Percentiles rank a stretch among this genome's conserved stretches.
Conservation (phyloP, 2,888 invertebrate genomes). For the Pristionchus exspectatus region DNA sequence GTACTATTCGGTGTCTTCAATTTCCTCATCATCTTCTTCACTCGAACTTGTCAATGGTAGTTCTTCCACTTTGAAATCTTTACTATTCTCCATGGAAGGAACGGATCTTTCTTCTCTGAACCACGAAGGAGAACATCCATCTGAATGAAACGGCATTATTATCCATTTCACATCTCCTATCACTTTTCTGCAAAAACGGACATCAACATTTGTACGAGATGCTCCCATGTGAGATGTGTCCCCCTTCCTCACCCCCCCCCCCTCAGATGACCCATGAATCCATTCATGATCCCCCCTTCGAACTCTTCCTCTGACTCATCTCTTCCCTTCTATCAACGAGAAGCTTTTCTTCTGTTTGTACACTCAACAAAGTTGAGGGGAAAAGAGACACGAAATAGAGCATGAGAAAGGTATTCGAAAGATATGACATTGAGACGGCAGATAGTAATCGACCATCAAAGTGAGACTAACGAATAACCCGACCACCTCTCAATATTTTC, state of each 20-base stretch:
- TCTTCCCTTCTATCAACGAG: constrained; percentile 23
- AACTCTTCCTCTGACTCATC: constrained; percentile 27
- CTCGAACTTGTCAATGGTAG: neutral
- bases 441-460: neutral
- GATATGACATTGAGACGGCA: neutral
- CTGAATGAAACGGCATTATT: neutral
- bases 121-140: constrained; percentile 49
- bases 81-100: neutral
- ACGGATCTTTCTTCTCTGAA: constrained; percentile 24
- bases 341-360: constrained; percentile 39
- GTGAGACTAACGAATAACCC: no score
- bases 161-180: neutral
- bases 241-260: neutral
- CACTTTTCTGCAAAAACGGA: neutral
- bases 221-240: neutral
- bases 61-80: neutral
- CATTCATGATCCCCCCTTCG: neutral
- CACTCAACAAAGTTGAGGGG: constrained; percentile 21
- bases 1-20: neutral
- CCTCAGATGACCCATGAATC: constrained; percentile 16
- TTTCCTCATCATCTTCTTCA: neutral
- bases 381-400: constrained; percentile 28
- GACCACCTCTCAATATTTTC: no score
- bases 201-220: neutral
- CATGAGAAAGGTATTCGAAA: constrained; percentile 18